Evolutionary conservation across 2,888 invertebrate species (phyloP).

Genomic region (Dendrolimus pini): DNA sequence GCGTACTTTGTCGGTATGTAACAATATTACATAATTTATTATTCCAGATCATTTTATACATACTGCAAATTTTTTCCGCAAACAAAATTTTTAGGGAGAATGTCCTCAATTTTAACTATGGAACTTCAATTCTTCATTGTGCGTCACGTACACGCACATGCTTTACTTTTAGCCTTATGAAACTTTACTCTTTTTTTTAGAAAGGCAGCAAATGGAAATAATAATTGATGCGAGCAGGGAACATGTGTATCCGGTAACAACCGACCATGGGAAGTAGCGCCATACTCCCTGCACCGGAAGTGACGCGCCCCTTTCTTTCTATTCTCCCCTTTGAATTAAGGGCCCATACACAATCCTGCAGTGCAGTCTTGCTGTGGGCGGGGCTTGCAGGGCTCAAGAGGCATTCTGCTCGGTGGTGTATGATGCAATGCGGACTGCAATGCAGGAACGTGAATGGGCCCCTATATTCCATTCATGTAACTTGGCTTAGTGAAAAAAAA

Average conservation of each 20-base stretch:
- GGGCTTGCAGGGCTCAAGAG: too few species aligned
- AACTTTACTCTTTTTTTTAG: conserved; percentile 18
- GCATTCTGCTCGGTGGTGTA: too few species aligned
- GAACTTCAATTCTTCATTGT: too few species aligned
- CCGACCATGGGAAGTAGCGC: conserved; percentile 55
- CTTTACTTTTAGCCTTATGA: too few species aligned
- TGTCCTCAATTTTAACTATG: too few species aligned
- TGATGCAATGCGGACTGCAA: too few species aligned
- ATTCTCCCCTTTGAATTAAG: conserved; percentile 29
- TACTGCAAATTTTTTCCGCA: too few species aligned
- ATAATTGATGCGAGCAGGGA: conserved; percentile 64
- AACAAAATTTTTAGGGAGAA: too few species aligned
- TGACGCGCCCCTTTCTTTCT: conserved; percentile 66
- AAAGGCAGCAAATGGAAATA: conserved; percentile 67
- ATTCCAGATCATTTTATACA: too few species aligned
- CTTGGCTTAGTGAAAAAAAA: conserved; percentile 15
- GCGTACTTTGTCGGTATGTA: too few species aligned
- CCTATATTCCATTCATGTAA: conserved; percentile 31
- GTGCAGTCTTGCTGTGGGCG: conserved; percentile 15
- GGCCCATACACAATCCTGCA: neutral
- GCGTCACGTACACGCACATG: too few species aligned
- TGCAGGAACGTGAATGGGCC: conserved; percentile 22
- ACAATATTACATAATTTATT: too few species aligned
- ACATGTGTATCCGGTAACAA: conserved; percentile 60
- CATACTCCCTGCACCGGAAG: conserved; percentile 61